phyloP scores from a whole-genome alignment of 2,797 vertebrate genomes.

The Parauchenoglanis punctatus region DNA sequence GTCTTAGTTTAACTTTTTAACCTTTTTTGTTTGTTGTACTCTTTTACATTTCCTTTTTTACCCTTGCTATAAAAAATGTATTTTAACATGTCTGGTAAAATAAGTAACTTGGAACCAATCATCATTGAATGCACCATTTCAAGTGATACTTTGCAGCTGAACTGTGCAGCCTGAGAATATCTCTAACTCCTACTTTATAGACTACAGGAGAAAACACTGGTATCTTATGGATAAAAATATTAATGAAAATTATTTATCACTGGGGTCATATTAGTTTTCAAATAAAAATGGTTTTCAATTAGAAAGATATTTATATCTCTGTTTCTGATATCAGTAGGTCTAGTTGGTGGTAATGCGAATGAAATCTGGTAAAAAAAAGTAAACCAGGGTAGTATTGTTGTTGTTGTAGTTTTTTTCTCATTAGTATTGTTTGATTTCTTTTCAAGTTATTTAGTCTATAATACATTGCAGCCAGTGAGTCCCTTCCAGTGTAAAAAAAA shows the following conservation, averaged over 20 bases:
- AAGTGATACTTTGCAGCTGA: background rate
- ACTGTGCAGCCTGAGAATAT: background rate
- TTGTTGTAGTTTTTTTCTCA: background rate
- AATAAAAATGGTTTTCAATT: background rate
- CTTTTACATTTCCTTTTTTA: background rate
- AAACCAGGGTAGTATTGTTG: background rate
- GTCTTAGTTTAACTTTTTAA: background rate
- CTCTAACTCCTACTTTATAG: background rate
- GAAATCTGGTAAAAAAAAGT: background rate
- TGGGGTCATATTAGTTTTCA: background rate
- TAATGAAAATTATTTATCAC: background rate
- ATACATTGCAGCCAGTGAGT: background rate
- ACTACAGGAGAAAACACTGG: background rate
- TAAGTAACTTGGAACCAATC: background rate
- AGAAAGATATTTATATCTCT: background rate
- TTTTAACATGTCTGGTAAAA: background rate
- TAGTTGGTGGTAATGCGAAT: background rate
- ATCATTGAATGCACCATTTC: background rate
- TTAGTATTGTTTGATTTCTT: background rate
- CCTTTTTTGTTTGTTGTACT: background rate
- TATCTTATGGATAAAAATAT: background rate
- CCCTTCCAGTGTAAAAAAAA: background rate
- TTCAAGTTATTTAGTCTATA: background rate
- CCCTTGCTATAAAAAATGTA: background rate
- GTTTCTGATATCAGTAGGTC: background rate